These are phyloP conservation scores for Trichonephila inaurata DNA, from an alignment of 1,140 invertebrate species.

Conservation along the genomic window DNA sequence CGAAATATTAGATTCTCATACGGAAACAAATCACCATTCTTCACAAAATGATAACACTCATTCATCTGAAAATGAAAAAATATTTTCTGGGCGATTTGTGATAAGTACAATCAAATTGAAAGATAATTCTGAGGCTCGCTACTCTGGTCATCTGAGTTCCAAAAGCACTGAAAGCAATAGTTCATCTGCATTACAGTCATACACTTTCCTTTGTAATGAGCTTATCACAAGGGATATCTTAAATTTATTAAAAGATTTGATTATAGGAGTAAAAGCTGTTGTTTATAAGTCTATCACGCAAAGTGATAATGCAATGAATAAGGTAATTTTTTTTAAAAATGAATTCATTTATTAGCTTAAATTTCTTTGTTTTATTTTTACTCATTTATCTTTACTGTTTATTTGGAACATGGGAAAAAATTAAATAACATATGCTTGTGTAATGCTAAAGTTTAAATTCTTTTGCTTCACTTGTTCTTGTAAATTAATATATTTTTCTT, in stretches of 20 bases:
- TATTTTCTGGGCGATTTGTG: slow-evolving; percentile 19
- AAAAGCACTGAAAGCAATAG: slow-evolving; percentile 68
- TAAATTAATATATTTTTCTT: too few species aligned
- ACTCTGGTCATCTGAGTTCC: slow-evolving; percentile 21
- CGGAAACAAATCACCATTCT: slow-evolving; percentile 3
- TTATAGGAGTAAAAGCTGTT: slow-evolving; percentile 62
- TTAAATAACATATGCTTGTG: too few species aligned
- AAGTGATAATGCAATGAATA: neutral
- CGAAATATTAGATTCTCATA: neutral
- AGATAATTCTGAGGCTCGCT: neutral
- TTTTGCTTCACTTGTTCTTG: too few species aligned
- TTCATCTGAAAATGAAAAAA: slow-evolving; percentile 36
- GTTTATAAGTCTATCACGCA: slow-evolving; percentile 53
- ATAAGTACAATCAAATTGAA: slow-evolving; percentile 45
- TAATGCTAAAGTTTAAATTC: too few species aligned
- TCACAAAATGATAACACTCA: neutral
- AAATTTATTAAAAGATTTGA: slow-evolving; percentile 47
- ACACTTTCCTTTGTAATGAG: slow-evolving; percentile 74
- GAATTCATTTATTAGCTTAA: neutral
- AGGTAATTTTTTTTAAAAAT: slow-evolving; percentile 44
- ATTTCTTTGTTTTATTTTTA: too few species aligned
- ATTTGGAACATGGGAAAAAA: too few species aligned
- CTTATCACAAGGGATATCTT: slow-evolving; percentile 65
- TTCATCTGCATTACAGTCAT: slow-evolving; percentile 25
- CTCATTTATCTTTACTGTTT: too few species aligned